Percentiles rank a stretch among this genome's conserved stretches.
Evolutionary conservation across 2,113 vertebrate species (phyloP).

Genomic region (Microcebus lehilahytsara): DNA sequence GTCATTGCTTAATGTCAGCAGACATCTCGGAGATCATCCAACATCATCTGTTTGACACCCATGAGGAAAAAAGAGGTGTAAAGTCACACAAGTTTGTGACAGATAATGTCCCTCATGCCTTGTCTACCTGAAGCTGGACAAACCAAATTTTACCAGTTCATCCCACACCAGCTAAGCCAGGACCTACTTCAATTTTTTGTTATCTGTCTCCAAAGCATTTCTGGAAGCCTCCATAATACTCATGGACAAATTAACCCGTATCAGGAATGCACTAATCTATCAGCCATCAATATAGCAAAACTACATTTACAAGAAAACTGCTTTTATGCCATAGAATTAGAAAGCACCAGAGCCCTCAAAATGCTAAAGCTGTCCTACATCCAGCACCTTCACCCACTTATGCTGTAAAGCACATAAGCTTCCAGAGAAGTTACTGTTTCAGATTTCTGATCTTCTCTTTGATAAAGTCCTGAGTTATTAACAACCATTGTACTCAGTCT

Average conservation of each 20-base stretch:
- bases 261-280: no score
- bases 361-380: neutral
- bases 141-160: neutral
- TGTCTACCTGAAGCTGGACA: neutral
- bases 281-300: neutral
- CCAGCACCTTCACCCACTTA: neutral
- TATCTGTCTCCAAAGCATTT: neutral
- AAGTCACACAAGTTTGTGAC: neutral
- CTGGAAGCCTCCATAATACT: neutral
- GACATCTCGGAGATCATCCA: neutral
- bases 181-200: neutral
- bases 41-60: neutral
- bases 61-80: neutral
- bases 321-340: neutral
- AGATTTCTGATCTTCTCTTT: neutral
- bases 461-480: neutral
- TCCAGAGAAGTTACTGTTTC: no score
- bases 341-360: neutral
- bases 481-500: neutral
- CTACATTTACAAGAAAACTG: neutral
- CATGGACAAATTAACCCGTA: neutral
- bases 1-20: neutral
- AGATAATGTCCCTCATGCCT: neutral
- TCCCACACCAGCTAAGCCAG: neutral
- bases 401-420: no score